Conservation (phyloP, 2,113 vertebrate species). For the Lamprotornis superbus region DNA sequence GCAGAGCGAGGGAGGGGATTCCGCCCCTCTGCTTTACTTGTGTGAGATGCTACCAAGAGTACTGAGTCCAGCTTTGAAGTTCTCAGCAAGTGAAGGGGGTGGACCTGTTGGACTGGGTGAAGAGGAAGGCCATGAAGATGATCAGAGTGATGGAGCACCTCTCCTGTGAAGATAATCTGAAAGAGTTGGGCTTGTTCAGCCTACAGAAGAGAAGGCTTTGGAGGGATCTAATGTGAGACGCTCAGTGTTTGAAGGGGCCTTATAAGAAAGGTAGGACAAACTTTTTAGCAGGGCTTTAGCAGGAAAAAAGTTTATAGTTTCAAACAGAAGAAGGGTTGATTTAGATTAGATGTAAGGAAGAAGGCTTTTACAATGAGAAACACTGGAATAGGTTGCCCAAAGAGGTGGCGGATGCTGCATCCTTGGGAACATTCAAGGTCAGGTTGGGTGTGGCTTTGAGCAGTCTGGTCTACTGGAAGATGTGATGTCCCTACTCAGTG, state of each 20-base stretch:
- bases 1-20: not conserved
- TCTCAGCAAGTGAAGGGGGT: not conserved
- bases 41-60: not conserved
- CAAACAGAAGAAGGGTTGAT: not conserved
- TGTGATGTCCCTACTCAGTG: not conserved
- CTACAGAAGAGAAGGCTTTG: not conserved
- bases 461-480: not conserved
- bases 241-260: not conserved
- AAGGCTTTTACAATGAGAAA: not conserved
- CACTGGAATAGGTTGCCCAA: not conserved
- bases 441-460: accelerated
- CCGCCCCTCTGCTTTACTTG: not conserved
- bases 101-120: not conserved
- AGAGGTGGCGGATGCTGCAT: not conserved
- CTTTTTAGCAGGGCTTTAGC: not conserved
- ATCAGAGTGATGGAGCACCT: not conserved
- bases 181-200: not conserved
- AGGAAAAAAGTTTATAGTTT: not conserved
- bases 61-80: not conserved
- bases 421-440: not conserved
- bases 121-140: not conserved
- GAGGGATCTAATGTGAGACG: not conserved
- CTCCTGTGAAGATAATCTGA: not conserved
- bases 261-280: not conserved
- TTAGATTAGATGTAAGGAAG: not conserved